phyloP scores from a whole-genome alignment of 1,140 invertebrate genomes.

The Drosophila setifemur region DNA sequence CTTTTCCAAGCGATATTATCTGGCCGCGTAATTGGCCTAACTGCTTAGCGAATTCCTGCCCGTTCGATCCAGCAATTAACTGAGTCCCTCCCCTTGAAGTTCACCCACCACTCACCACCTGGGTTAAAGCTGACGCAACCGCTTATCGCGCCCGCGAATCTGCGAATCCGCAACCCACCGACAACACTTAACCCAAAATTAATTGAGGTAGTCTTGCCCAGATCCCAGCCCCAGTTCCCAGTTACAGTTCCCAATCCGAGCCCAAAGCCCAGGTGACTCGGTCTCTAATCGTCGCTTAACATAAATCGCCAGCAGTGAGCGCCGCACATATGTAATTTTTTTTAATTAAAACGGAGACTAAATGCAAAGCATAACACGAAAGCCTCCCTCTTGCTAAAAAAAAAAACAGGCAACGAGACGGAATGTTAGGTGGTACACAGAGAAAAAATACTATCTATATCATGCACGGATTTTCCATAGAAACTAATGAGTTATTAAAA shows the following conservation, averaged over 20 bases:
- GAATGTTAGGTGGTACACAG: constrained; percentile 12
- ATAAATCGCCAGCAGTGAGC: constrained; percentile 60
- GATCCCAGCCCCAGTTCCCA: constrained; percentile 1
- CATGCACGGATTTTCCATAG: too few species aligned
- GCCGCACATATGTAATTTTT: constrained; percentile 62
- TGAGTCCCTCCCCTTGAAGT: background rate
- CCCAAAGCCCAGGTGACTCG: constrained; percentile 17
- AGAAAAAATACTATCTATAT: background rate
- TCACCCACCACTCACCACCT: constrained; percentile 2
- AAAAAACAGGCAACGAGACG: constrained; percentile 11
- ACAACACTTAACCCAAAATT: constrained; percentile 65
- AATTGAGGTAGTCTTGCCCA: constrained; percentile 50
- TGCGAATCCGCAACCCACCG: constrained; percentile 43
- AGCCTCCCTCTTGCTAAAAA: background rate
- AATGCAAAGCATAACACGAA: constrained; percentile 42
- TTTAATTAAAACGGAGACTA: constrained; percentile 62
- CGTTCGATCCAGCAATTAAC: constrained; percentile 40
- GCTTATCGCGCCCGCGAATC: constrained; percentile 56
- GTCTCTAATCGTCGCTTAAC: constrained; percentile 70
- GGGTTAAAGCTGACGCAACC: constrained; percentile 60
- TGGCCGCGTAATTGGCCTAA: constrained; percentile 9
- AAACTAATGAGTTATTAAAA: too few species aligned
- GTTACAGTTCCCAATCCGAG: background rate
- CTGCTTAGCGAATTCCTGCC: constrained; percentile 29
- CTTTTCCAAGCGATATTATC: constrained; percentile 22